Evolutionary conservation across 2,797 vertebrate genomes (phyloP).

Genomic region (Nothura maculosa): DNA sequence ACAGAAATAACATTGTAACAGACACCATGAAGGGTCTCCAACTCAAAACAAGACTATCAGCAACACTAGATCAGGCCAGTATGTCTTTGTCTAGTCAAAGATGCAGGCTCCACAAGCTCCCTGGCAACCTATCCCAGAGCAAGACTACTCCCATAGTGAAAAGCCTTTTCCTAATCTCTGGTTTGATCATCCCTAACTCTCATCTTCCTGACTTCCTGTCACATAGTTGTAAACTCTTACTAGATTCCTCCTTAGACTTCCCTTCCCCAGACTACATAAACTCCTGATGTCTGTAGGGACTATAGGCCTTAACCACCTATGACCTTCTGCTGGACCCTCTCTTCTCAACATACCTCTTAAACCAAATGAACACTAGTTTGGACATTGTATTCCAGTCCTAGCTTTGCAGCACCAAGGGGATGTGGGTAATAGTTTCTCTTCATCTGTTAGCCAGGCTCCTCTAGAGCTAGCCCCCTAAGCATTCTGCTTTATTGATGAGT

Average conservation of each 20-base stretch:
- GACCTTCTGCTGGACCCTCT: neutral
- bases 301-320: neutral
- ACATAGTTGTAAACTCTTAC: neutral
- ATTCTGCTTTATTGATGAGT: neutral
- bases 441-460: neutral
- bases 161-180: neutral
- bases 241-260: neutral
- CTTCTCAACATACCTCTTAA: neutral
- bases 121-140: neutral
- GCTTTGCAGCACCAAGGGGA: neutral
- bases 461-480: neutral
- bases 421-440: neutral
- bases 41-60: neutral
- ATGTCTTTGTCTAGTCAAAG: neutral
- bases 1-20: neutral
- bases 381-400: neutral
- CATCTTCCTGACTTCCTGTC: neutral
- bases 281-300: too few relatives aligned
- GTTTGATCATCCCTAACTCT: neutral
- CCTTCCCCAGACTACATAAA: neutral
- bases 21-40: neutral
- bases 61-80: neutral
- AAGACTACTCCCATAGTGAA: neutral
- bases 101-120: fast-evolving
- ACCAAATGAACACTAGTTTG: neutral